These are phyloP conservation scores for Hippoglossus hippoglossus DNA, from an alignment of 2,797 vertebrate species.

Conservation along the genomic window DNA sequence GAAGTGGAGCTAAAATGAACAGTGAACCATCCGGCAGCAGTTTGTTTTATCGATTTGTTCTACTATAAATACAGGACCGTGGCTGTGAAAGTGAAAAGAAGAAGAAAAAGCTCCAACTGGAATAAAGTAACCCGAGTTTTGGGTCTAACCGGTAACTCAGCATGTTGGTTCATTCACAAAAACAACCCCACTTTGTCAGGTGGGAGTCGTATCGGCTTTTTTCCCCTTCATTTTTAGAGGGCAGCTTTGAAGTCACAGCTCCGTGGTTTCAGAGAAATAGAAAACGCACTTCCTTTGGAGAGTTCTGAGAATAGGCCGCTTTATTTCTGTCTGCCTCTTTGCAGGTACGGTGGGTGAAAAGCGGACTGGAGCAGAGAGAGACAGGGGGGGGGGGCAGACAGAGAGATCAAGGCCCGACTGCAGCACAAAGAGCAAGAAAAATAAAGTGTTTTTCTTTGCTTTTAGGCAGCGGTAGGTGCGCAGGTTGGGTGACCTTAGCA, in stretches of 20 bases:
- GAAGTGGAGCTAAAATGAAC: not conserved
- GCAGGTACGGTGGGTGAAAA: slow-evolving; percentile 4
- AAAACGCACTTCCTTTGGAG: slow-evolving; percentile 49
- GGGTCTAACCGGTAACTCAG: not conserved
- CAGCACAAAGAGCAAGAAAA: slow-evolving; percentile 51
- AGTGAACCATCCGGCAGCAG: not conserved
- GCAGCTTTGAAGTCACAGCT: slow-evolving; percentile 56
- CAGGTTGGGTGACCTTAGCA: slow-evolving; percentile 64
- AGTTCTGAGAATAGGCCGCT: slow-evolving; percentile 60
- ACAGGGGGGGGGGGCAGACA: slow-evolving; percentile 26
- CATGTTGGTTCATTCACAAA: slow-evolving; percentile 8
- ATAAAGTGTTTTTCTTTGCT: slow-evolving; percentile 57
- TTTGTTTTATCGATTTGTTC: not conserved
- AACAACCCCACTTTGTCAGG: slow-evolving; percentile 27
- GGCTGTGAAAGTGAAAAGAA: not conserved
- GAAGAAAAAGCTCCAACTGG: slow-evolving; percentile 7
- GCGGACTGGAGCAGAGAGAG: slow-evolving; percentile 45
- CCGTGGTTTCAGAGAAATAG: slow-evolving; percentile 18
- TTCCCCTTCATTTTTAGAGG: slow-evolving; percentile 1
- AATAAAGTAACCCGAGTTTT: slow-evolving; percentile 22
- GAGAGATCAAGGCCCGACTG: slow-evolving; percentile 62
- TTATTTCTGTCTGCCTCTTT: slow-evolving; percentile 60
- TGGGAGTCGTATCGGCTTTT: slow-evolving; percentile 16
- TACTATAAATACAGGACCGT: not conserved
- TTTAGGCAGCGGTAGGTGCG: slow-evolving; percentile 41